These are phyloP conservation scores for Sarcoramphus papa DNA, from an alignment of 2,797 vertebrate genomes.

Conservation along the genomic window DNA sequence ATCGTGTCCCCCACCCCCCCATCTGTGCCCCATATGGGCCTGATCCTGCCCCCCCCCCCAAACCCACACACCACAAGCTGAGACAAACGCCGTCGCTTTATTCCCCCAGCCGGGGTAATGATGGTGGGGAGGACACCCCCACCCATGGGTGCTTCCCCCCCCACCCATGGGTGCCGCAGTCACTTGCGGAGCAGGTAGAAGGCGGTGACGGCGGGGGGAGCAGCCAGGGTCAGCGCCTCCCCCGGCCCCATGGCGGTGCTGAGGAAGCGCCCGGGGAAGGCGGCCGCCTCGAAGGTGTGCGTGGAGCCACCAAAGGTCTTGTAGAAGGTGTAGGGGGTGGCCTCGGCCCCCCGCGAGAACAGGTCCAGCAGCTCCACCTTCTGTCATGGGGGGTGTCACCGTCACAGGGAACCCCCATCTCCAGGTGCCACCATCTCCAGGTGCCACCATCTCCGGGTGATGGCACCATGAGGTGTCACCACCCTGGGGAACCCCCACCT, in stretches of 20 bases:
- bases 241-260: not conserved
- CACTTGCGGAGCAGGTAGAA: not conserved
- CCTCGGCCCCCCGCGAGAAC: accelerated
- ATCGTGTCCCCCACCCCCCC: not conserved
- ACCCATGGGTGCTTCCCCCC: not conserved
- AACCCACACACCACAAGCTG: not conserved
- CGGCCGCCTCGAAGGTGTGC: conserved; percentile 7
- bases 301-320: conserved; percentile 1
- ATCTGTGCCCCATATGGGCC: too few species aligned
- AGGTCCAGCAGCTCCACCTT: not conserved
- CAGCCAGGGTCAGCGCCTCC: not conserved
- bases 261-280: not conserved
- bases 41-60: too few species aligned
- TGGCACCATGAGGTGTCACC: not conserved
- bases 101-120: not conserved
- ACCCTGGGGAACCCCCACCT: too few species aligned
- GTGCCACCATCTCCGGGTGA: too few species aligned
- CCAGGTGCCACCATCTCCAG: not conserved
- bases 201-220: accelerated
- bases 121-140: not conserved
- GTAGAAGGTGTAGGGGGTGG: conserved; percentile 34
- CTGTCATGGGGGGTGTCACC: not conserved
- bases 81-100: not conserved
- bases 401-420: not conserved
- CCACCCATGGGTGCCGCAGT: accelerated